Evolutionary conservation across 2,113 vertebrate species (phyloP), one percentile per base, ranked within the genome.

Genomic region (Tapirus terrestris): DNA sequence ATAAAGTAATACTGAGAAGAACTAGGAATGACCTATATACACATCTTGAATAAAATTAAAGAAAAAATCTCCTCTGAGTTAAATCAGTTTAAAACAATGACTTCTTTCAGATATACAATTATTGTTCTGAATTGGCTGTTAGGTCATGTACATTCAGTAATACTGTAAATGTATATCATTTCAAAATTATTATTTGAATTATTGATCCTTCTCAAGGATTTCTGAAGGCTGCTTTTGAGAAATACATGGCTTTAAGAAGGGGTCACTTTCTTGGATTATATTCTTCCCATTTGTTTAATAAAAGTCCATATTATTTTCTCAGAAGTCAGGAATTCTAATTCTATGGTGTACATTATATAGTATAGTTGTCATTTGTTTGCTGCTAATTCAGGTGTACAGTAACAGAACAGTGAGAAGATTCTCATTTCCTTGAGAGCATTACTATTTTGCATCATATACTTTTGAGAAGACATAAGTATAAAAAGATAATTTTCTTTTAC

Each of bases 151-250:
- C 39, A 83, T 79, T 86, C 21, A 53, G 11, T 1, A 95, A 76
- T 39, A 60, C 9, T 79, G 2, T 85, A 80, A 85, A 53, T 45
- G 7, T 82, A 82, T 92, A 33, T 82, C 20, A 31, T 76, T 85
- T 96, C 36, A 89, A 89, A 86, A 48, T 56, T 95, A 36, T 58
- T 29, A 82, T 86, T 93, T 94, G 51, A 94, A 79, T 85, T 58
- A 48, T 39, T 91, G 18, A 85, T 23, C 3, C 3, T 89, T 89
- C 92, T 12, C 8, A 51, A 17, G 17, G 4, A 27, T 72, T 77
- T 94, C 20, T 82, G 76, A 82, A 90, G 53, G 3, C 29, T 67
- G 2, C 5, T 75, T 96, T 87, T 90, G 72, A 79, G 84, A 92
- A 91, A 87, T 73, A 10, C 2, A 27, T 83, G 17, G 8, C 25